phyloP scores from a whole-genome alignment of 2,113 vertebrate species.

The Actenoides hombroni region DNA sequence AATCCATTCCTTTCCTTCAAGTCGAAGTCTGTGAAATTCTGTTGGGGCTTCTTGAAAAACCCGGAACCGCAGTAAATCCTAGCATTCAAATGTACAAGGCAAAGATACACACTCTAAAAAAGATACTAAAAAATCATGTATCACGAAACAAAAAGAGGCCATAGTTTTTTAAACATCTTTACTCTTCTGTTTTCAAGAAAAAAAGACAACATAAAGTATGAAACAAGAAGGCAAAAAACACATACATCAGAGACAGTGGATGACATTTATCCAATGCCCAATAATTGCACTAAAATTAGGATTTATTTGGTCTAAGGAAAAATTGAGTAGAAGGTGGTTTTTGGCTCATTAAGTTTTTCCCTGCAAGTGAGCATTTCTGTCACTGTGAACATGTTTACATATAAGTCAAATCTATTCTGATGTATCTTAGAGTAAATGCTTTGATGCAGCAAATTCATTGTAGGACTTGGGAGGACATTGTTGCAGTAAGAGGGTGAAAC shows the following conservation, averaged over 20 bases:
- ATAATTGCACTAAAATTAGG: not conserved
- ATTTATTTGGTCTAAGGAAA: not conserved
- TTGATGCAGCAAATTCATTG: not conserved
- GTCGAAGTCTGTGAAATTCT: not conserved
- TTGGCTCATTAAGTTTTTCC: not conserved
- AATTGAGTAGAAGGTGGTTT: not conserved
- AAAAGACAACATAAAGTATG: not conserved
- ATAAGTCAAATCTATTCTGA: not conserved
- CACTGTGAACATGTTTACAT: not conserved
- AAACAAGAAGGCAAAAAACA: fast-evolving
- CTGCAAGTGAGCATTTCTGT: not conserved
- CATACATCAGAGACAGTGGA: not conserved
- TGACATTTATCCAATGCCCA: not conserved
- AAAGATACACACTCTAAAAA: not conserved
- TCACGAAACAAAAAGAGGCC: not conserved
- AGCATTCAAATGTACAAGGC: not conserved
- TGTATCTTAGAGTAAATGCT: not conserved
- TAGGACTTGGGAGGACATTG: fast-evolving
- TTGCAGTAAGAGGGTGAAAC: not conserved
- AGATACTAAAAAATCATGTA: fast-evolving
- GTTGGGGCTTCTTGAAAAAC: not conserved
- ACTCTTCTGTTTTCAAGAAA: not conserved
- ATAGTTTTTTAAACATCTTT: not conserved
- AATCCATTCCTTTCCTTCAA: not conserved
- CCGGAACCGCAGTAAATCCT: not conserved